phyloP scores from a whole-genome alignment of 2,113 vertebrate genomes.

The Nymphicus hollandicus region DNA sequence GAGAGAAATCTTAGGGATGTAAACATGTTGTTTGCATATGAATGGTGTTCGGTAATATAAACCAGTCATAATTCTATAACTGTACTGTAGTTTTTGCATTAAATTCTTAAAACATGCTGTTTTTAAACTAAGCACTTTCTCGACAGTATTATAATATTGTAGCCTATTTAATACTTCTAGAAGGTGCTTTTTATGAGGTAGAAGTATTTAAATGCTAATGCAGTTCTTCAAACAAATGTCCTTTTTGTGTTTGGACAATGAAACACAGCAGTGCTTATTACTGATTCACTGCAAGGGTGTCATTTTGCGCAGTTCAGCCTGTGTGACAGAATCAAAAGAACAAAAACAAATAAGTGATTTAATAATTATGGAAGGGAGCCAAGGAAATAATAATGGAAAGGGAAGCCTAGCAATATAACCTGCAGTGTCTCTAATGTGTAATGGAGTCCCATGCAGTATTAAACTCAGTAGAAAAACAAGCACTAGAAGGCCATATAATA shows the following conservation, averaged over 20 bases:
- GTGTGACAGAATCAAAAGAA: neutral
- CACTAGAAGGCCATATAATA: neutral
- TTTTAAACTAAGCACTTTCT: constrained; percentile 8
- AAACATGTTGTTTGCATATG: neutral
- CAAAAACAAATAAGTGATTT: constrained; percentile 17
- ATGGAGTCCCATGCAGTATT: neutral
- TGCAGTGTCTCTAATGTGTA: neutral
- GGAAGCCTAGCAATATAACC: neutral
- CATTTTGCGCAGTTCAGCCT: constrained; percentile 11
- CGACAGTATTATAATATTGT: neutral
- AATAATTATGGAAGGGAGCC: neutral
- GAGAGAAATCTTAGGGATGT: neutral
- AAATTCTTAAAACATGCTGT: neutral
- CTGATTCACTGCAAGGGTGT: neutral
- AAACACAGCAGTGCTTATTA: neutral
- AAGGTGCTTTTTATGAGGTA: neutral
- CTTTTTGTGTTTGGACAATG: constrained; percentile 32
- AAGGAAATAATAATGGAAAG: neutral
- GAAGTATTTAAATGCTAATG: neutral
- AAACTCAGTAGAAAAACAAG: neutral
- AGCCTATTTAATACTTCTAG: constrained; percentile 22
- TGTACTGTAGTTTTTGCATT: neutral
- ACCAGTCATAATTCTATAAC: neutral
- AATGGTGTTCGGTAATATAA: neutral
- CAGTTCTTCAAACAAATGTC: neutral